phyloP scores from a whole-genome alignment of 2,113 vertebrate genomes.

The Seriola dumerili region DNA sequence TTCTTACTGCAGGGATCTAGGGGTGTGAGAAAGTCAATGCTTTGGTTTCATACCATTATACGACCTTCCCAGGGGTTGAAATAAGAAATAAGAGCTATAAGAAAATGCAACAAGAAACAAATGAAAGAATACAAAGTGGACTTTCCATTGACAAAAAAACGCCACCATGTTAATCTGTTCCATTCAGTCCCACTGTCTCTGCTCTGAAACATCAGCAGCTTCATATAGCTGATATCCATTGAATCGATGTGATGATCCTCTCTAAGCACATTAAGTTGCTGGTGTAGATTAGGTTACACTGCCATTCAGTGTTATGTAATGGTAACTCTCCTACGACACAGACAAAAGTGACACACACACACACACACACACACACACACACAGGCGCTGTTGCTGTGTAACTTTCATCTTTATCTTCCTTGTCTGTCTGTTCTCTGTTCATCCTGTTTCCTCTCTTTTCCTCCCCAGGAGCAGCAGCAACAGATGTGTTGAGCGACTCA shows the following conservation, averaged over 20 bases:
- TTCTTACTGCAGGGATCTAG: constrained; percentile 20
- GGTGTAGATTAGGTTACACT: constrained; percentile 54
- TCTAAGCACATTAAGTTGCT: constrained; percentile 41
- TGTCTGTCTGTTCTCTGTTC: constrained; percentile 26
- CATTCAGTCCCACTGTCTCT: neutral
- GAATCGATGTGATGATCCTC: constrained; percentile 34
- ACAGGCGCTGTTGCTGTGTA: constrained; percentile 37
- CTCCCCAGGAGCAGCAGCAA: constrained; percentile 32
- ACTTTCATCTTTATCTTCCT: constrained; percentile 51
- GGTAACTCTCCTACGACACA: constrained; percentile 23
- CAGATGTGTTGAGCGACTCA: constrained; percentile 49
- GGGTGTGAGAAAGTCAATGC: neutral
- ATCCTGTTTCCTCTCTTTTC: constrained; percentile 10
- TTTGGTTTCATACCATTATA: constrained; percentile 14
- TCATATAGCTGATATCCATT: constrained; percentile 6
- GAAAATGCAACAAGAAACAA: neutral
- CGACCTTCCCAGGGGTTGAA: constrained; percentile 15
- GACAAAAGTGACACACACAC: neutral
- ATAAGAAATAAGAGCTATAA: neutral
- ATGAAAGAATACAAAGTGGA: neutral
- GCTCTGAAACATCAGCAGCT: constrained; percentile 16
- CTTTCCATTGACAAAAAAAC: neutral
- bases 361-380: neutral
- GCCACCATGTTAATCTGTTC: neutral
- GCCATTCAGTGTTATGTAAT: constrained; percentile 63